phyloP scores from a whole-genome alignment of 2,113 vertebrate genomes.

The Rhineura floridana region DNA sequence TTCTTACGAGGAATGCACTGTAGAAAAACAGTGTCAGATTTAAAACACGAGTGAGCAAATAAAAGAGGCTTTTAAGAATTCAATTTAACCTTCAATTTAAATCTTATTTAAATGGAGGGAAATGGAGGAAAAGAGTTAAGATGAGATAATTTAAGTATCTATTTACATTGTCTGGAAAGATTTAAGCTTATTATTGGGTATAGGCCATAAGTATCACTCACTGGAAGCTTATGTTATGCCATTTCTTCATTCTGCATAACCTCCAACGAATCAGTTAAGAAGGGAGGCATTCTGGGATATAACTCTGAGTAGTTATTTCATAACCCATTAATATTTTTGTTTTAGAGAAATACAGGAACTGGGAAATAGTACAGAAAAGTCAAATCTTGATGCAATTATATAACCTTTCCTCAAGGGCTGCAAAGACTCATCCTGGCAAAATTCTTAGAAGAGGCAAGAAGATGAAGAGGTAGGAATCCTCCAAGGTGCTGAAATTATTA shows the following conservation, averaged over 20 bases:
- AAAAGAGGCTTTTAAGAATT: slow-evolving; percentile 24
- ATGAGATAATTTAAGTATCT: slow-evolving; percentile 55
- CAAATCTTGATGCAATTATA: slow-evolving; percentile 24
- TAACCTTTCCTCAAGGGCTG: slow-evolving; percentile 22
- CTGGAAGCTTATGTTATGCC: slow-evolving; percentile 47
- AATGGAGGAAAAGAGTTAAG: slow-evolving; percentile 42
- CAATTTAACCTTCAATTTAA: slow-evolving; percentile 34
- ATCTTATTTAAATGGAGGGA: slow-evolving; percentile 37
- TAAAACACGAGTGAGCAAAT: slow-evolving; percentile 37
- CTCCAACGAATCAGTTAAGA: slow-evolving; percentile 44
- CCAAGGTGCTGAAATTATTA: neutral
- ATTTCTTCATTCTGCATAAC: slow-evolving; percentile 40
- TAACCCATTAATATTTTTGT: slow-evolving; percentile 35
- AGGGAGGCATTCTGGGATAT: slow-evolving; percentile 37
- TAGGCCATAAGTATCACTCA: slow-evolving; percentile 51
- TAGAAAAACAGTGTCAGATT: slow-evolving; percentile 40
- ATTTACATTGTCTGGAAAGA: slow-evolving; percentile 60
- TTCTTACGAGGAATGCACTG: neutral
- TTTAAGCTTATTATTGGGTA: slow-evolving; percentile 42
- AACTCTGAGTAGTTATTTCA: slow-evolving; percentile 36
- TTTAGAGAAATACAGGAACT: slow-evolving; percentile 1
- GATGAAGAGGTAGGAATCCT: neutral
- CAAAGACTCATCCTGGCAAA: slow-evolving; percentile 10
- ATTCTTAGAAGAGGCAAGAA: neutral
- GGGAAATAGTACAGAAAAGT: slow-evolving; percentile 21